phyloP scores from a whole-genome alignment of 2,113 vertebrate genomes.

The Chloropsis cyanopogon region DNA sequence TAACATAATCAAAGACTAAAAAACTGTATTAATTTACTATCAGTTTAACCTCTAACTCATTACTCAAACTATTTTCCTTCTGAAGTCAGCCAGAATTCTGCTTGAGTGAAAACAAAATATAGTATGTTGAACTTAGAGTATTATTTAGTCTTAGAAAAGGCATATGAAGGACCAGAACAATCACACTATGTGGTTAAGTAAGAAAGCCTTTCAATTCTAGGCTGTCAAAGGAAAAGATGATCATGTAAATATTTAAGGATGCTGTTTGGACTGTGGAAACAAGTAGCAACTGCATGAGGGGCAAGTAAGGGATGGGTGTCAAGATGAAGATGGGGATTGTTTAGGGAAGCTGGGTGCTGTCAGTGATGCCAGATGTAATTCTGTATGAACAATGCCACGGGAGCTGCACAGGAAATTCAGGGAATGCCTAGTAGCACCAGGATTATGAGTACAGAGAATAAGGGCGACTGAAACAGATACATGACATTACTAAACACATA shows the following conservation, averaged over 20 bases:
- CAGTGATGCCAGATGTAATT: neutral
- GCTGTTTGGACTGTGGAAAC: neutral
- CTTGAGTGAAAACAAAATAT: neutral
- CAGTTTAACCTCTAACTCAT: neutral
- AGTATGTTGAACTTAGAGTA: neutral
- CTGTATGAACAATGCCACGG: rapidly evolving
- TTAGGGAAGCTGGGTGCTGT: neutral
- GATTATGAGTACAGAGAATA: neutral
- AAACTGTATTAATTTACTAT: neutral
- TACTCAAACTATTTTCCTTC: neutral
- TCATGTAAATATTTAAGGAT: neutral
- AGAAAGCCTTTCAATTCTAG: neutral
- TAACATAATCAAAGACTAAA: neutral
- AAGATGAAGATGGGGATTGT: neutral
- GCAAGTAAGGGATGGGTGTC: neutral
- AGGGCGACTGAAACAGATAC: neutral
- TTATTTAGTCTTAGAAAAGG: neutral
- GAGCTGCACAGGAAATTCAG: neutral
- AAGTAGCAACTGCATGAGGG: neutral
- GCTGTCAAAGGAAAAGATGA: neutral
- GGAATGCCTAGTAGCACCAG: neutral
- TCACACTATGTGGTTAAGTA: rapidly evolving
- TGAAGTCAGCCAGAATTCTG: neutral
- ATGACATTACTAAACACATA: neutral
- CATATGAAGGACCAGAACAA: neutral